Evolutionary conservation across 2,888 invertebrate species (phyloP), one percentile per base, ranked within the genome.

Genomic region (Limenitis camilla): DNA sequence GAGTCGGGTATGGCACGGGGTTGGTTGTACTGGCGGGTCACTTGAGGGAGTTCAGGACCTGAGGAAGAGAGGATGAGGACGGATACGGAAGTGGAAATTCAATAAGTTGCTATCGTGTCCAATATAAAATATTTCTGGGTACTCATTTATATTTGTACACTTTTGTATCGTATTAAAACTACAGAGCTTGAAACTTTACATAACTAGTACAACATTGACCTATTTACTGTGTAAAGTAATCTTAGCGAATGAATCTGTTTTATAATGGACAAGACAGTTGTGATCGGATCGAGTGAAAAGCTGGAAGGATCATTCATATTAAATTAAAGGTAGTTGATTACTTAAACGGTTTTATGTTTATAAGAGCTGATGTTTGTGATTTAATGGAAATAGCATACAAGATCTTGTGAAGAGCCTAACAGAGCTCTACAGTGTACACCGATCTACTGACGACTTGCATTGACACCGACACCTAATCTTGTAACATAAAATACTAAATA

Each of bases 401-500:
- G n/a, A 19, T 19, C 19, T 19, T 19, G 19, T 2, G 2, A 19
- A 19, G 19, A 19, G 1, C 19, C 19, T 3, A 19, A 19, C 19
- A 19, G 19, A 19, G 1, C 19, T 19, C 1, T 19, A 9, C 9
- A 39, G 11, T 27, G 4, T 40, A 40, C 40, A 39, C 39, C 39
- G 28, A 27, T 40, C 19, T 40, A 29, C 40, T 9, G 9, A 19
- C 44, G 49, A 33, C 19, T 30, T 8, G 38, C 43, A 41, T 32
- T 43, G 56, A 55, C 36, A 58, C 59, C 56, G 59, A 65, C 64
- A 60, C 63, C 62, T 61, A 64, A 64, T 35, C 10, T 45, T 63
- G 66, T 69, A 68, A 78, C 75, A 78, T 85, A 85, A 83, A 84
- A 86, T 72, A 86, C 86, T 85, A 86, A 86, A 86, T 85, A 86